A percentile compares a stretch with the other conserved stretches of the same genome.
phyloP scores from a whole-genome alignment of 2,888 invertebrate genomes.

The Hydraecia micacea region DNA sequence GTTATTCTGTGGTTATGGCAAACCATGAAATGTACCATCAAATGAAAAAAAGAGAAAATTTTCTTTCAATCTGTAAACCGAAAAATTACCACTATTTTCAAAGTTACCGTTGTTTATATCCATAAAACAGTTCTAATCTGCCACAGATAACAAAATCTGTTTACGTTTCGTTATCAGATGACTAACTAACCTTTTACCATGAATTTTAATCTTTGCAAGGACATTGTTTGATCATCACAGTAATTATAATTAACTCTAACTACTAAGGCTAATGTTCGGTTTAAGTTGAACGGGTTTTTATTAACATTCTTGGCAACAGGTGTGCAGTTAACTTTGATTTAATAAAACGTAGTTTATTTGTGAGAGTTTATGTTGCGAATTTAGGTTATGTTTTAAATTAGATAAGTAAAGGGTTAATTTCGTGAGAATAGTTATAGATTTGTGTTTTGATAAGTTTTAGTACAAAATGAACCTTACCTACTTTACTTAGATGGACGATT shows the following conservation, averaged over 20 bases:
- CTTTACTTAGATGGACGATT: not conserved
- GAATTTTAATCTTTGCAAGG: constrained; percentile 33
- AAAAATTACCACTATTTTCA: not conserved
- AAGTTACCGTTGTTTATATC: not conserved
- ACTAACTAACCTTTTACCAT: constrained; percentile 33
- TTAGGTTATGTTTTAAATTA: constrained; percentile 42
- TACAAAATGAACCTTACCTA: not conserved
- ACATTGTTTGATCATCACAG: constrained; percentile 43
- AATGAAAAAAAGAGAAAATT: too few species aligned
- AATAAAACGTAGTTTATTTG: constrained; percentile 32
- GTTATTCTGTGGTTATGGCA: too few species aligned
- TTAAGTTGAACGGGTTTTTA: constrained; percentile 44
- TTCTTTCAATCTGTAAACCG: not conserved
- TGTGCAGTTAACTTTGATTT: constrained; percentile 27
- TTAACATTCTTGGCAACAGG: constrained; percentile 36
- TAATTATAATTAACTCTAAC: constrained; percentile 32
- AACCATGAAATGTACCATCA: not conserved
- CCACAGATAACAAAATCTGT: constrained; percentile 45
- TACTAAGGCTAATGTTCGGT: constrained; percentile 21
- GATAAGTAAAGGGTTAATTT: constrained; percentile 3
- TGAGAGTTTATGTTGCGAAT: constrained; percentile 26
- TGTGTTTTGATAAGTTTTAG: constrained; percentile 23
- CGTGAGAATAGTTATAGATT: constrained; percentile 40
- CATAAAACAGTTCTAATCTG: constrained; percentile 28
- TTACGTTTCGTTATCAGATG: constrained; percentile 43